Evolutionary conservation across 2,113 vertebrate species (phyloP).

Genomic region (Gavialis gangeticus): DNA sequence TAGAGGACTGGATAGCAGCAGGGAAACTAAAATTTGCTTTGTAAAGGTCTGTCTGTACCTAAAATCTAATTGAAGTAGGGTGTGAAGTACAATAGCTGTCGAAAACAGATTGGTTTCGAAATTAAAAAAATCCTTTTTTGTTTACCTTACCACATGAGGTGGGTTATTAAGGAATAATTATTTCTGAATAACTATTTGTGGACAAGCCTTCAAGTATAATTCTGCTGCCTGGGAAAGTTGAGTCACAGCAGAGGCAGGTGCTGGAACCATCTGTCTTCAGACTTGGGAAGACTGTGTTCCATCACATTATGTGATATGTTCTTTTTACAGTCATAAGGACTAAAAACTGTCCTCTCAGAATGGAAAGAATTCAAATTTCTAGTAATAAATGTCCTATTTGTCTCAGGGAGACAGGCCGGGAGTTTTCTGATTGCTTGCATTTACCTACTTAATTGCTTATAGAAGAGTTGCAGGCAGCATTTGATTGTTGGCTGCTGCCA

Average conservation of each 20-base stretch:
- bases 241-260: not conserved
- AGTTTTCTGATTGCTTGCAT: not conserved
- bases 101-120: not conserved
- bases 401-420: not conserved
- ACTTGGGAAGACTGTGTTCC: not conserved
- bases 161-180: not conserved
- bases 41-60: not conserved
- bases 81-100: not conserved
- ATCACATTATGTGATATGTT: not conserved
- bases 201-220: fast-evolving
- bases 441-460: not conserved
- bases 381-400: not conserved
- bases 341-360: not conserved
- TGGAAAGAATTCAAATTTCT: not conserved
- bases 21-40: not conserved
- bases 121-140: not conserved
- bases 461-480: not conserved
- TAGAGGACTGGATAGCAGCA: fast-evolving
- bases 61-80: fast-evolving
- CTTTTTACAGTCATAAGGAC: not conserved
- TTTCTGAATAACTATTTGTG: not conserved
- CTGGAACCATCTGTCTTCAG: not conserved
- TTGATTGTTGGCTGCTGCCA: not conserved
- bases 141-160: not conserved
- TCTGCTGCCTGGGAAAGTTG: not conserved